phyloP scores from a whole-genome alignment of 2,113 vertebrate genomes.

The Sigmodon hispidus region DNA sequence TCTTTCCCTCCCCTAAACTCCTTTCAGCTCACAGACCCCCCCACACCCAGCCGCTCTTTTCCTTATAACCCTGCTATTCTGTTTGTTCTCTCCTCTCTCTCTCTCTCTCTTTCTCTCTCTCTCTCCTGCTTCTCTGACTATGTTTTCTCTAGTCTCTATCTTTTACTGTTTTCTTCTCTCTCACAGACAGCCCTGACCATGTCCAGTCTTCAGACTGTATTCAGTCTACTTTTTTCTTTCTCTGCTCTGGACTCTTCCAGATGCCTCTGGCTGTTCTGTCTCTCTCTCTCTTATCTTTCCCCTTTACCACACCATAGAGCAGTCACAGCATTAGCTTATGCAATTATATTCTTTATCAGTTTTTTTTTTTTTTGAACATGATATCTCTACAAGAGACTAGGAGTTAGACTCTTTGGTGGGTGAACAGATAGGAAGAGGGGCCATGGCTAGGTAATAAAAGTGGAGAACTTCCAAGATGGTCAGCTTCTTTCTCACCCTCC shows the following conservation, averaged over 20 bases:
- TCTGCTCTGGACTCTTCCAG: not conserved
- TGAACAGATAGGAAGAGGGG: not conserved
- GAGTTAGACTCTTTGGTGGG: not conserved
- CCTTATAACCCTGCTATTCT: not conserved
- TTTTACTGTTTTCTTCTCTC: not conserved
- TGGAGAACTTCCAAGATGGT: not conserved
- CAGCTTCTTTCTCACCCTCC: not conserved
- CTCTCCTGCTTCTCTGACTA: not conserved
- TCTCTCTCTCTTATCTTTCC: not conserved
- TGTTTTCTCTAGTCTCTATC: not conserved
- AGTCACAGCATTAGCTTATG: not conserved
- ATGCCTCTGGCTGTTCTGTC: not conserved
- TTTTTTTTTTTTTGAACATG: not conserved
- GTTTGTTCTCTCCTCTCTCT: not conserved
- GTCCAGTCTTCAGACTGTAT: not conserved
- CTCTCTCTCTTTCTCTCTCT: no score
- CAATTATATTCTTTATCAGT: not conserved
- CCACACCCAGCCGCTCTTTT: not conserved
- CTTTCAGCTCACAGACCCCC: not conserved
- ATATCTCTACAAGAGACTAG: not conserved
- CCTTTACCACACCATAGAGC: not conserved
- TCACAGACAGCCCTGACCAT: not conserved
- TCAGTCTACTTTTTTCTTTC: not conserved
- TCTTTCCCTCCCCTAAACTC: not conserved
- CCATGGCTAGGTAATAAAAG: not conserved